Evolutionary conservation across 2,113 vertebrate species (phyloP).

Genomic region (Centropus bengalensis): DNA sequence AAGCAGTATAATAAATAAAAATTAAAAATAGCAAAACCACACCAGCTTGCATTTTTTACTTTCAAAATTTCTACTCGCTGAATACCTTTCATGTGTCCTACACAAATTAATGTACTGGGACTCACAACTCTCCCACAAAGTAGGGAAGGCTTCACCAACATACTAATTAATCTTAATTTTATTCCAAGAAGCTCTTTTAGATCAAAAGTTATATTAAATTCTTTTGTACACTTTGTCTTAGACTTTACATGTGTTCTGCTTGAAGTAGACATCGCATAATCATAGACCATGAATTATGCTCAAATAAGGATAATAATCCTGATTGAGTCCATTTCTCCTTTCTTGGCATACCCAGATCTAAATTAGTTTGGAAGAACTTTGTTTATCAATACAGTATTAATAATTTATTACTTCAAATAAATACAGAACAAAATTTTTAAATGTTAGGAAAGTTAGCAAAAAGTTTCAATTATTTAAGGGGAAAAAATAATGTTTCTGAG

Average conservation of each 20-base stretch:
- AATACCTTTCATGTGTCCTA: background rate
- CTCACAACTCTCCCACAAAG: background rate
- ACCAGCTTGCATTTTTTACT: background rate
- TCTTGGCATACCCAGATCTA: background rate
- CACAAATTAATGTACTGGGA: background rate
- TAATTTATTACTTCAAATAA: background rate
- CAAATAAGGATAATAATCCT: background rate
- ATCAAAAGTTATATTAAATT: background rate
- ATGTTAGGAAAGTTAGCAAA: background rate
- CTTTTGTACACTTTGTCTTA: background rate
- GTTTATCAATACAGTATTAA: background rate
- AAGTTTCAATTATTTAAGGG: background rate
- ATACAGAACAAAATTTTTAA: background rate
- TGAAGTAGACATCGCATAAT: background rate
- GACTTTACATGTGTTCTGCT: background rate
- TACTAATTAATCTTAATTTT: slow-evolving; percentile 34
- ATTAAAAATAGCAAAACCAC: background rate
- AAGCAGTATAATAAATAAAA: background rate
- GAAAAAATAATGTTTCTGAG: background rate
- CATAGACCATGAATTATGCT: background rate
- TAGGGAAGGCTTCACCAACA: background rate
- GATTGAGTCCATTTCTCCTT: background rate
- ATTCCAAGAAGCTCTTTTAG: background rate
- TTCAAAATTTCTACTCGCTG: background rate
- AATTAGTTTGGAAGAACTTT: background rate